Percentiles rank a stretch among this genome's conserved stretches.
These are phyloP conservation scores for Anarhynchus alexandrinus DNA, from an alignment of 2,113 vertebrate genomes.

Conservation along the genomic window DNA sequence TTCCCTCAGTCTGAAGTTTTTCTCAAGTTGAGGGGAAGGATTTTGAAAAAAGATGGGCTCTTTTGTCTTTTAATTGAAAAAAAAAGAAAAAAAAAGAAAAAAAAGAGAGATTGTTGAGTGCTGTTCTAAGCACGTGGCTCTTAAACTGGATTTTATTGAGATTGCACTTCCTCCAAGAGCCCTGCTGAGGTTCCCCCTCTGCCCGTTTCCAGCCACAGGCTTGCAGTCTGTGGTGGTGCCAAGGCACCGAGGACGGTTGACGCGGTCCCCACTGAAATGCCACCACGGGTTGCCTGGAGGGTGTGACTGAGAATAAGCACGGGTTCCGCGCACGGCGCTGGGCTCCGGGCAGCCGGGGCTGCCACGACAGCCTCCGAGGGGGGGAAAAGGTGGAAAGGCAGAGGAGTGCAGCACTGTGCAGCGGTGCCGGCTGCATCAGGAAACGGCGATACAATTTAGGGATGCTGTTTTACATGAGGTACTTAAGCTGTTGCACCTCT, in stretches of 20 bases:
- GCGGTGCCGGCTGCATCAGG: background rate
- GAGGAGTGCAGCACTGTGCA: background rate
- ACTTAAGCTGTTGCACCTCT: background rate
- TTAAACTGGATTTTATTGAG: background rate
- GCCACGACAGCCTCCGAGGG: background rate
- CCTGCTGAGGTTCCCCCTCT: background rate
- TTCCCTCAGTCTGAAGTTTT: background rate
- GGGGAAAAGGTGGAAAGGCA: background rate
- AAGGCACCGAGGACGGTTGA: background rate
- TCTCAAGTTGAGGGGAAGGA: background rate
- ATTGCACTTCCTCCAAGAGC: background rate
- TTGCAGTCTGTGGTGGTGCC: background rate
- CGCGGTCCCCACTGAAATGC: accelerated
- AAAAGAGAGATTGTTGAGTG: background rate
- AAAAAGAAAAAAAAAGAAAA: too few species aligned
- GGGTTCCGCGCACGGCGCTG: background rate
- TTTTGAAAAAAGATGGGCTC: background rate
- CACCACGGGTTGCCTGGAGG: background rate
- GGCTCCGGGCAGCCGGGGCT: background rate
- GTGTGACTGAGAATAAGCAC: background rate
- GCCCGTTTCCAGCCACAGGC: accelerated
- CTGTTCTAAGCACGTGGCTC: background rate
- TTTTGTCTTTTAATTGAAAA: background rate
- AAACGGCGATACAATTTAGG: background rate
- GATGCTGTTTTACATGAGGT: background rate